Evolutionary conservation across 1,140 invertebrate species (phyloP).

Genomic region (Diorhabda carinulata): DNA sequence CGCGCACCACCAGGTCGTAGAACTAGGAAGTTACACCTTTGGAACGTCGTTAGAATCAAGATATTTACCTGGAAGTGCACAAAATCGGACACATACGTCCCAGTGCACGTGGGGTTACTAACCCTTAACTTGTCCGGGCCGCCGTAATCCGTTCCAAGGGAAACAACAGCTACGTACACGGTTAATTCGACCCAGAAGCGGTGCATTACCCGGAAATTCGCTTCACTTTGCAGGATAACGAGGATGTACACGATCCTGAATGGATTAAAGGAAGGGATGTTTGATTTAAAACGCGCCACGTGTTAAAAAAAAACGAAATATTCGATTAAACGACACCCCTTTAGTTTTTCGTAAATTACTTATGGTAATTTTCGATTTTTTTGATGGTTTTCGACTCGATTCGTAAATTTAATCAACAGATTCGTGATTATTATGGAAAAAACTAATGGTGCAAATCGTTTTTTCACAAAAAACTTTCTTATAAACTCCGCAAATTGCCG

Average conservation of each 20-base stretch:
- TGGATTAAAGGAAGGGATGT: neutral
- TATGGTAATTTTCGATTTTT: no score
- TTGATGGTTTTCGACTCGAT: no score
- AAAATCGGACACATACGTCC: neutral
- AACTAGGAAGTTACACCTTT: no score
- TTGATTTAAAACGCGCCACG: neutral
- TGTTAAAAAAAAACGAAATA: neutral
- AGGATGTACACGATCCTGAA: conserved; percentile 1
- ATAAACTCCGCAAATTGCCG: no score
- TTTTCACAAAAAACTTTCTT: no score
- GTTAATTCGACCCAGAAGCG: neutral
- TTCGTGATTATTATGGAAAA: no score
- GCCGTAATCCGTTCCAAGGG: neutral
- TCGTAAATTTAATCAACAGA: no score
- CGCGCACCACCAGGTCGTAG: no score
- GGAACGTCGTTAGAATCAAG: neutral
- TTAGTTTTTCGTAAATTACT: no score
- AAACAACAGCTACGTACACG: neutral
- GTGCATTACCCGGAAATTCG: conserved; percentile 1
- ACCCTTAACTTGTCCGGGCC: neutral
- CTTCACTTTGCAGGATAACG: neutral
- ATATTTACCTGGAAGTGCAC: neutral
- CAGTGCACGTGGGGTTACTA: neutral
- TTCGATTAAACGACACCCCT: no score
- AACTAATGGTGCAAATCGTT: no score